Evolutionary conservation across 2,113 vertebrate genomes (phyloP), one percentile per base, ranked within the genome.

Genomic region (Ovis aries): DNA sequence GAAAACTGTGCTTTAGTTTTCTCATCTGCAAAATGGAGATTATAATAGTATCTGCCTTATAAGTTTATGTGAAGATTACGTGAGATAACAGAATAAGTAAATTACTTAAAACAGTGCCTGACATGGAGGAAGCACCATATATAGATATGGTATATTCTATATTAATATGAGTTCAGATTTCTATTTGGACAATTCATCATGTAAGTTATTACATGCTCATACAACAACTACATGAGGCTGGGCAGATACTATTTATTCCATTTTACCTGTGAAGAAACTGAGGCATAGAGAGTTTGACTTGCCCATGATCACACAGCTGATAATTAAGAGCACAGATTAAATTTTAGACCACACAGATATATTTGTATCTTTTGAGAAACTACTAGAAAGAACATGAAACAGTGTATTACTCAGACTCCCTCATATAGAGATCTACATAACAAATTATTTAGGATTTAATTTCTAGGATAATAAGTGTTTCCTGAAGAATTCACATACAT

Each of bases 11-110:
- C 55, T 45, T 95, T 62, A 23, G 33, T 95, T 88, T 93, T 95
- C 48, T 93, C 86, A 95, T 82, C 48, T 85, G 50, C n/a, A 84
- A 91, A 97, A 88, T 94, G 91, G 50, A 89, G 50, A 93, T 85
- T 88, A 86, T n/a, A 92, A 48, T 48, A 85, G 31, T 60, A 43
- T 88, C 23, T 43, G 48, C 57, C 14, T 81, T 9, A 7, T 52
- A 59, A 86, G 9, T 19, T 52, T 33, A 80, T 48, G 27, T 89
- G 62, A 95, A 57, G 33, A 89, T 94, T 62, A 88, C 8, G 52
- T 45, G 43, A 90, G 50, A 77, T 36, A 84, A 50, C 25, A 91
- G 57, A 90, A 92, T 43, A 94, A 86, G 31, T 67, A 71, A n/a
- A 40, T 59, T 84, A 89, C 59, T 93, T 81, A 57, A 5, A 81